Evolutionary conservation across 2,888 invertebrate species (phyloP).

Genomic region (Cremastobaeus sp.): DNA sequence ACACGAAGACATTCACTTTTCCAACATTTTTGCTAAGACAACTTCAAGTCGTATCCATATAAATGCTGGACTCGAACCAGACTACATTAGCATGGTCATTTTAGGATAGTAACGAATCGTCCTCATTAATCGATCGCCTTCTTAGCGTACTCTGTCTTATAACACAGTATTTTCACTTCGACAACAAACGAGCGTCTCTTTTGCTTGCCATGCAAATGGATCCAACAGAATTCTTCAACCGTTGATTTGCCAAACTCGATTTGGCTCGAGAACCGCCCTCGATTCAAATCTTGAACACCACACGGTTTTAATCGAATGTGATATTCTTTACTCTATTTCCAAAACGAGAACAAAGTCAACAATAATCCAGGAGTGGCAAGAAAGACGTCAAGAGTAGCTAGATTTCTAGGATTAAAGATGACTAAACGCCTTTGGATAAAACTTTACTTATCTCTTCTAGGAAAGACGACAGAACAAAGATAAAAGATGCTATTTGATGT

Average conservation of each 20-base stretch:
- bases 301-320: conserved; percentile 58
- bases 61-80: conserved; percentile 14
- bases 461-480: conserved; percentile 23
- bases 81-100: conserved; percentile 36
- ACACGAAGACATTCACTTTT: conserved; percentile 34
- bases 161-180: conserved; percentile 31
- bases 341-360: conserved; percentile 35
- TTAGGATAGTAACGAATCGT: conserved; percentile 12
- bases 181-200: conserved; percentile 20
- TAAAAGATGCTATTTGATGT: conserved; percentile 51
- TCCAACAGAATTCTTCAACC: conserved; percentile 24
- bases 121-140: conserved; percentile 31
- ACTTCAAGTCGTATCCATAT: conserved; percentile 35
- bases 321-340: conserved; percentile 49
- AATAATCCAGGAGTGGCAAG: conserved; percentile 41
- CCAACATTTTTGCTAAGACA: conserved; percentile 49
- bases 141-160: conserved; percentile 30
- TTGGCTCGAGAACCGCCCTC: conserved; percentile 44
- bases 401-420: conserved; percentile 45
- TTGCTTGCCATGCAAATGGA: conserved; percentile 33
- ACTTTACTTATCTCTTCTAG: conserved; percentile 51
- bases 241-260: conserved; percentile 54
- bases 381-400: conserved; percentile 39
- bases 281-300: conserved; percentile 50
- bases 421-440: conserved; percentile 59